Conservation (phyloP, 2,888 invertebrate genomes). For the Himalopsyche anomala region DNA sequence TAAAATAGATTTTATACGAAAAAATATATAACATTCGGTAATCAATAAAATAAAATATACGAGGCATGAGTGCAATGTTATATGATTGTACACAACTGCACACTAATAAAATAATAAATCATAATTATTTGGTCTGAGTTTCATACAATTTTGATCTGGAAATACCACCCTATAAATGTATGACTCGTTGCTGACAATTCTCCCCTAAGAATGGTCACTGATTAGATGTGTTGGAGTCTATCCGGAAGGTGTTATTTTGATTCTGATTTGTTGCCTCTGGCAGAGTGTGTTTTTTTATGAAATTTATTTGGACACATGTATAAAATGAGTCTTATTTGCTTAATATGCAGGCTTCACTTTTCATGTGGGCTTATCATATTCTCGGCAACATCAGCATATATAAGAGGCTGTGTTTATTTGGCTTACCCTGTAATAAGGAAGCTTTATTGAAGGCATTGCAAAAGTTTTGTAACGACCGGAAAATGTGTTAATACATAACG, state of each 20-base stretch:
- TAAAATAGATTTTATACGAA: too few species aligned
- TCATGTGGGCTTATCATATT: neutral
- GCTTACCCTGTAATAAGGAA: slow-evolving; percentile 23
- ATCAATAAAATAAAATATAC: too few species aligned
- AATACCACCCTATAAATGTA: neutral
- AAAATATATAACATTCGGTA: too few species aligned
- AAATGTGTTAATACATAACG: neutral
- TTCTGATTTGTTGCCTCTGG: neutral
- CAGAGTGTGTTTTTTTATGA: neutral
- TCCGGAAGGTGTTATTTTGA: slow-evolving; percentile 9
- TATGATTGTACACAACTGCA: too few species aligned
- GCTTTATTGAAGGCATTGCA: neutral
- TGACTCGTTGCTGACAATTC: neutral
- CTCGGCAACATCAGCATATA: neutral
- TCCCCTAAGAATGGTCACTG: neutral
- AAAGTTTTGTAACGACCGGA: neutral
- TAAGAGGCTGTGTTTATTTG: neutral
- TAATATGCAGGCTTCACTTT: neutral
- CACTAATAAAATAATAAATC: too few species aligned
- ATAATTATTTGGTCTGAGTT: too few species aligned
- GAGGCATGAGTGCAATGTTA: too few species aligned
- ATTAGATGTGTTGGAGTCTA: neutral
- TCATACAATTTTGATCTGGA: too few species aligned
- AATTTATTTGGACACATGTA: neutral
- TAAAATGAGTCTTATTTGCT: neutral